phyloP scores from a whole-genome alignment of 2,888 invertebrate species.

The Agrotis ipsilon region DNA sequence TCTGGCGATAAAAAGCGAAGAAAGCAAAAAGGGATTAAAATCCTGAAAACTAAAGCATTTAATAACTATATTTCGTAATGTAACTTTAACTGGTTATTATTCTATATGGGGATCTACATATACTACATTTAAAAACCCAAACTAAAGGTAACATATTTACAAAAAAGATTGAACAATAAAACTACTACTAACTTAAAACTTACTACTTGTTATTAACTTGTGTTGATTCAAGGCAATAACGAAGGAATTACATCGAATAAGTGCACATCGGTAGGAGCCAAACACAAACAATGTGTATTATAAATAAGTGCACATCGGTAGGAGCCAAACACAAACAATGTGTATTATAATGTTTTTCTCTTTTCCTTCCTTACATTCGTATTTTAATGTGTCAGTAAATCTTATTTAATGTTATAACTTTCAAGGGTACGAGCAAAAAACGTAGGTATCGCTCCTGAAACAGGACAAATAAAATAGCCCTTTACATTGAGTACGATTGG shows the following conservation, averaged over 20 bases:
- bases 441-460: not conserved
- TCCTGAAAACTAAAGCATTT: not conserved
- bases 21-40: not conserved
- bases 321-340: not conserved
- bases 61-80: too few relatives aligned
- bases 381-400: constrained; percentile 9
- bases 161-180: too few relatives aligned
- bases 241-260: not conserved
- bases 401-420: constrained; percentile 8
- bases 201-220: too few relatives aligned
- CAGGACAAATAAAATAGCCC: not conserved
- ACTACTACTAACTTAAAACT: too few relatives aligned
- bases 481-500: not conserved
- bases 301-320: not conserved
- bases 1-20: too few relatives aligned
- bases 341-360: constrained; percentile 11
- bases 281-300: constrained; percentile 5
- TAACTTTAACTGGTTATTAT: too few relatives aligned
- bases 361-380: not conserved
- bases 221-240: too few relatives aligned
- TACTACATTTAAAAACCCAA: too few relatives aligned
- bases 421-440: not conserved
- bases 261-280: not conserved
- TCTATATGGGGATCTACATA: too few relatives aligned
- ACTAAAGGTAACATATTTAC: too few relatives aligned